A percentile compares a stretch with the other conserved stretches of the same genome.
Evolutionary conservation across 2,888 invertebrate species (phyloP).

Genomic region (Athrips mouffetella): DNA sequence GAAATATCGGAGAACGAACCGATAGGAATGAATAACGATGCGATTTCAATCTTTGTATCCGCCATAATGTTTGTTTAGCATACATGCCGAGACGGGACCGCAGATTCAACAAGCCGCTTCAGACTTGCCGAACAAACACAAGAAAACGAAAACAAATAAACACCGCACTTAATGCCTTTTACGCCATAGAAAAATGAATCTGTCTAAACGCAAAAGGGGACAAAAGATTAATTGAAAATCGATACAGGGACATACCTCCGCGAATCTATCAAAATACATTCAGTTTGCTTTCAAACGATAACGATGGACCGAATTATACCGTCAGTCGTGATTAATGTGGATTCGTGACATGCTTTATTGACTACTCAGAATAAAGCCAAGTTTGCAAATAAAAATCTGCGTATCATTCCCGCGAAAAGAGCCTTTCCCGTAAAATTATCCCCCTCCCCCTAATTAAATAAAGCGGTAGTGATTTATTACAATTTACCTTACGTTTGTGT

Average conservation of each 20-base stretch:
- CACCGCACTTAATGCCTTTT: conserved; percentile 41
- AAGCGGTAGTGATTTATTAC: conserved; percentile 32
- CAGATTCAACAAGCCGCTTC: conserved; percentile 28
- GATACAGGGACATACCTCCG: conserved; percentile 63
- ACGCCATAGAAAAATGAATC: conserved; percentile 55
- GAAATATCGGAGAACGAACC: conserved; percentile 38
- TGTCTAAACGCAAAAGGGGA: conserved; percentile 60
- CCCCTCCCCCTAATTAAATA: conserved; percentile 32
- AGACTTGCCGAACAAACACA: conserved; percentile 41
- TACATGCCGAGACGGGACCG: conserved; percentile 45
- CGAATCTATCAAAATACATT: conserved; percentile 68
- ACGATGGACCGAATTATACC: conserved; percentile 58
- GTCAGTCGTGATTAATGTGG: conserved; percentile 69
- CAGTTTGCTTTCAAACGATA: conserved; percentile 65
- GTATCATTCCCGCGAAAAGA: conserved; percentile 38
- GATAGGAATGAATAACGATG: conserved; percentile 57
- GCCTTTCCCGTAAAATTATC: conserved; percentile 25
- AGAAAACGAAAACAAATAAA: conserved; percentile 52
- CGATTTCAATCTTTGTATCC: conserved; percentile 60
- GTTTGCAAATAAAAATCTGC: conserved; percentile 44
- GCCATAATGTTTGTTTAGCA: conserved; percentile 55
- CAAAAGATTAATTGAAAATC: conserved; percentile 76
- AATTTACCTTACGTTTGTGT: conserved; percentile 18
- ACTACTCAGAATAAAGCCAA: conserved; percentile 45
- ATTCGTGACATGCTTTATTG: conserved; percentile 61